Evolutionary conservation across 2,888 invertebrate genomes (phyloP).

Genomic region (Macrophya alboannulata): DNA sequence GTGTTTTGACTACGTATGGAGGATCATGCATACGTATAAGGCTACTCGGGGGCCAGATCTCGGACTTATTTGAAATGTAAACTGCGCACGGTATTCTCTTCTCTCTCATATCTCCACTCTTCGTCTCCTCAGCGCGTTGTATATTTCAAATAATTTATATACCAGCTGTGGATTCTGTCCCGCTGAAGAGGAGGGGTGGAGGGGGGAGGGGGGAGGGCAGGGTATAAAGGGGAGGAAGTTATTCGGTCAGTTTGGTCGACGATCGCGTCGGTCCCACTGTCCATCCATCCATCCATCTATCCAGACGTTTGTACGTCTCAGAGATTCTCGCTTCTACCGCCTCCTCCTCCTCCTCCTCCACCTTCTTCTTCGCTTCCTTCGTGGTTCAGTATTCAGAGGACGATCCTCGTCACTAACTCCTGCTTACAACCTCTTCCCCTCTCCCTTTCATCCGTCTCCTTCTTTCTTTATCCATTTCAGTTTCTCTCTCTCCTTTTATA

Average conservation of each 20-base stretch:
- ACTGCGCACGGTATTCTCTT: constrained; percentile 64
- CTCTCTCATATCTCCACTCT: constrained; percentile 40
- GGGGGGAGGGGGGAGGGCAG: constrained; percentile 37
- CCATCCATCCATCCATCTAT: constrained; percentile 54
- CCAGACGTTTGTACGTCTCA: constrained; percentile 43
- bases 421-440: constrained; percentile 55
- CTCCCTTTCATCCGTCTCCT: neutral
- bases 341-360: neutral
- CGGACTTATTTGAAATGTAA: constrained; percentile 79
- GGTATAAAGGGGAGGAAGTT: constrained; percentile 62
- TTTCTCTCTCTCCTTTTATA: neutral
- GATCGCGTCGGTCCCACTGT: constrained; percentile 62
- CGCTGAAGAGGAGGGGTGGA: constrained; percentile 31
- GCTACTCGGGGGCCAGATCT: neutral
- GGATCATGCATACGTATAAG: constrained; percentile 45
- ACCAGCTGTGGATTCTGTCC: constrained; percentile 51
- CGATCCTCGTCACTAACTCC: constrained; percentile 56
- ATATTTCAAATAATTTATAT: constrained; percentile 73
- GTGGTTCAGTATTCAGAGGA: constrained; percentile 53
- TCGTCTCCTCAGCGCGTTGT: constrained; percentile 46
- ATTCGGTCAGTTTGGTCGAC: constrained; percentile 69
- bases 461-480: neutral
- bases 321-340: constrained; percentile 35
- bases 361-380: constrained; percentile 5
- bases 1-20: constrained; percentile 29